phyloP scores from a whole-genome alignment of 2,113 vertebrate genomes.

The Zapus hudsonius region DNA sequence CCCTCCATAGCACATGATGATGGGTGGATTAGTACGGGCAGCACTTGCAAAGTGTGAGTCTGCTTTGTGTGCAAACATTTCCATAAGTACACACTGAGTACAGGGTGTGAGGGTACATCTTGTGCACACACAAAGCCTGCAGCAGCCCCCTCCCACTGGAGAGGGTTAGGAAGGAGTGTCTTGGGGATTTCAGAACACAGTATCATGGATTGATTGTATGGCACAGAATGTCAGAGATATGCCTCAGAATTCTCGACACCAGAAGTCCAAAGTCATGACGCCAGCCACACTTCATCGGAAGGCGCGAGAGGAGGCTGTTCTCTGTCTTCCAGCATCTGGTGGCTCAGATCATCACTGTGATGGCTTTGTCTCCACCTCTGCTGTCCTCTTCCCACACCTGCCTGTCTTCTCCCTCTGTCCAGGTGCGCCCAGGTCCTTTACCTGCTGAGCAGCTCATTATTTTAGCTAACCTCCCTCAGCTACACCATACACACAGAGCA shows the following conservation, averaged over 20 bases:
- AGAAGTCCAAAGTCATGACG: not conserved
- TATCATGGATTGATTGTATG: rapidly evolving
- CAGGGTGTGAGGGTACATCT: rapidly evolving
- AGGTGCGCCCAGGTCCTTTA: no score
- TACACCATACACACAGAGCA: not conserved
- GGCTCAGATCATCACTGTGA: no score
- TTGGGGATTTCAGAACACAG: rapidly evolving
- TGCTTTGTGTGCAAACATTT: rapidly evolving
- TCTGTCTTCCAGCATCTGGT: not conserved
- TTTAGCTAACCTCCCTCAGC: no score
- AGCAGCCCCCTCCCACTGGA: not conserved
- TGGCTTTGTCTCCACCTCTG: not conserved
- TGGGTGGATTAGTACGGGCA: no score
- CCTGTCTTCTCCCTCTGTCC: no score
- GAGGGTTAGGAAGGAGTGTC: rapidly evolving
- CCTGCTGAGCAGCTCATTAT: no score
- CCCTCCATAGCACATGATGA: no score
- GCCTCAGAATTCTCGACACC: not conserved
- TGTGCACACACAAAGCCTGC: no score
- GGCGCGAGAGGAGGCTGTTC: no score
- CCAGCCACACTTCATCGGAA: not conserved
- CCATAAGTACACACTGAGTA: rapidly evolving
- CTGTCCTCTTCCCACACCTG: rapidly evolving
- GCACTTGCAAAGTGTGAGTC: not conserved
- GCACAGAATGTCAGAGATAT: no score